Evolutionary conservation across 1,140 invertebrate genomes (phyloP), one percentile per base, ranked within the genome.

Genomic region (Physella acuta): DNA sequence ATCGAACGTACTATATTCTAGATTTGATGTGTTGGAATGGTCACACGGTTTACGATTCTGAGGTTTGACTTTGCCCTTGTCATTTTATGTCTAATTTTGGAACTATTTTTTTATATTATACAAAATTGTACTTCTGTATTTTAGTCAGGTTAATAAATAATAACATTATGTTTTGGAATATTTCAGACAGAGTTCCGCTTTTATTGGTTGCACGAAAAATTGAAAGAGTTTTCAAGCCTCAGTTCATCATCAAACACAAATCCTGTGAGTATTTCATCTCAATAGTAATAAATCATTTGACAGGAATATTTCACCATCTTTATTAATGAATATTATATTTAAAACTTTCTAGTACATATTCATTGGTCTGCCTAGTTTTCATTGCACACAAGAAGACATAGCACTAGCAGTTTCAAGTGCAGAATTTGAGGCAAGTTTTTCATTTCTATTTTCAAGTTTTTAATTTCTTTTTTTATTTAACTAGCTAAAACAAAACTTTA

Each of bases 1-100:
- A 83, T 39, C 88, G 90, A 67, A 89, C 86, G 0, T 91, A 91
- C 80, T 94, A 90, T 83, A 87, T 94, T 1, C 81, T 96, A 56
- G 94, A 97, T 83, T 85, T 94, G 4, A 85, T 97, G 51, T 89
- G 89, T 52, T 97, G 93, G 93, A 93, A 91, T 72, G 89, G 88
- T 72, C 89, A 91, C 72, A 86, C 90, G 20, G 87, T 94, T 64
- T 86, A 89, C 67, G 89, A 94, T 75, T 92, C 91, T 86, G 92
- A 95, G 81, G 92, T 93, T n/a, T n/a, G n/a, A n/a, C n/a, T n/a
- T n/a, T n/a, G n/a, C n/a, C n/a, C n/a, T 88, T 88, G 80, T 78
- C 59, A 37, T 39, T 64, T 65, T 2, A 55, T 8, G n/a, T n/a
- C n/a, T n/a, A n/a, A n/a, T n/a, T n/a, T n/a, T n/a, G n/a, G n/a